Evolutionary conservation across 2,888 invertebrate species (phyloP), one percentile per base, ranked within the genome.

Genomic region (Miltochrista miniata): DNA sequence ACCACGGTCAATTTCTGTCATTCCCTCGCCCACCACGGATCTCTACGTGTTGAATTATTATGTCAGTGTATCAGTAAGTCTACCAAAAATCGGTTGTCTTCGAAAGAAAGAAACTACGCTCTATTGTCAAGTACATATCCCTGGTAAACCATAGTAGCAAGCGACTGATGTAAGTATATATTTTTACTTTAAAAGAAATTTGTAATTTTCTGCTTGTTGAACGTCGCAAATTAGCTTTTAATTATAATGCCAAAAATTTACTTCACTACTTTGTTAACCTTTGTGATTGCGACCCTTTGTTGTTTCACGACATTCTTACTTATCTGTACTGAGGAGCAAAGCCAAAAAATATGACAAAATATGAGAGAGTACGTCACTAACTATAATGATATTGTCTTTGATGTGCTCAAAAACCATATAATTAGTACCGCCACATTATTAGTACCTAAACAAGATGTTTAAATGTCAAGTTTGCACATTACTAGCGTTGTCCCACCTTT

Each of bases 151-250:
- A 13, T 35, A 29, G 45, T 44, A 54, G 11, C n/a, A 33, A 15
- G 48, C 60, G 61, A n/a, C n/a, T n/a, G n/a, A 72, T 66, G 59
- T 54, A 48, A 45, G 56, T 56, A 57, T 68, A 59, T 72, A 59
- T 59, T 72, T 69, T 65, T 38, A 51, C 52, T 51, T 54, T 71
- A 73, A 61, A 76, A 71, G 67, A 67, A 72, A 77, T 71, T 70
- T 62, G 61, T 73, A 79, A 82, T 81, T 79, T 83, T 77, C 80
- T 72, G 70, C 78, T 76, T 76, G 70, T 71, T 61, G 64, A 83
- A 76, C 80, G 81, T 83, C 74, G 64, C 81, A 81, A 87, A 87
- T 86, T 85, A 84, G 83, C 74, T 74, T 82, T 82, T 87, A 87
- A 87, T 87, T 87, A 88, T 87, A 78, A 81, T 78, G 76, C 67